Evolutionary conservation across 2,888 invertebrate species (phyloP).

Genomic region (Andrena camellia): DNA sequence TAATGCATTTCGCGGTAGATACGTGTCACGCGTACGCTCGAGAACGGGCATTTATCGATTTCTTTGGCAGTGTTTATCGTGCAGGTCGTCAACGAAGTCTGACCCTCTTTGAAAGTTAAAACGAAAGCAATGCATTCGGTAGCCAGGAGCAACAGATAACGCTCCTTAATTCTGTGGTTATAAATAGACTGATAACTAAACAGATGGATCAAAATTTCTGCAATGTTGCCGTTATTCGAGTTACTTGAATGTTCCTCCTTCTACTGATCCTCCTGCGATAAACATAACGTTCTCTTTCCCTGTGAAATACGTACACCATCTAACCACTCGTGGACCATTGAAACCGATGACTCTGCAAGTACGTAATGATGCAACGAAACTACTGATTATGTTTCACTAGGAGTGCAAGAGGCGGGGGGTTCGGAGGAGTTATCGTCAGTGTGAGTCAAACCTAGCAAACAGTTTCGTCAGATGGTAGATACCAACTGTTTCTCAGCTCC

Average conservation of each 20-base stretch:
- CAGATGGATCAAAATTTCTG: conserved; percentile 15
- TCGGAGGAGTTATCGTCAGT: background rate
- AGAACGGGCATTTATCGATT: background rate
- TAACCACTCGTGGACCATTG: background rate
- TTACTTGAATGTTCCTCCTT: too few relatives aligned
- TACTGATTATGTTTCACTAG: background rate
- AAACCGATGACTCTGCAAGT: background rate
- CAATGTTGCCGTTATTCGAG: too few relatives aligned
- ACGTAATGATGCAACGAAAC: conserved; percentile 2
- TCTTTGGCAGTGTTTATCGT: conserved; percentile 17
- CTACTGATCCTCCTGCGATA: background rate
- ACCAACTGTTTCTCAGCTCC: background rate
- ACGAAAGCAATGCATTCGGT: background rate
- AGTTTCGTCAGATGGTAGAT: background rate
- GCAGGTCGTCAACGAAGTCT: background rate
- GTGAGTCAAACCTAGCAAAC: background rate
- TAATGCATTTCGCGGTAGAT: conserved; percentile 16
- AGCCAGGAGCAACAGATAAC: conserved; percentile 34
- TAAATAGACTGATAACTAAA: conserved; percentile 33
- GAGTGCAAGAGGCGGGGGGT: background rate
- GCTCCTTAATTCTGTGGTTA: conserved; percentile 18
- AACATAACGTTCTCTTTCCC: background rate
- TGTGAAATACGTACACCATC: background rate
- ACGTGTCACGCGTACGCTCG: background rate
- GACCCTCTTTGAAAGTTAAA: conserved; percentile 18